phyloP scores from a whole-genome alignment of 1,140 invertebrate species.

The Adoxophyes honmai region DNA sequence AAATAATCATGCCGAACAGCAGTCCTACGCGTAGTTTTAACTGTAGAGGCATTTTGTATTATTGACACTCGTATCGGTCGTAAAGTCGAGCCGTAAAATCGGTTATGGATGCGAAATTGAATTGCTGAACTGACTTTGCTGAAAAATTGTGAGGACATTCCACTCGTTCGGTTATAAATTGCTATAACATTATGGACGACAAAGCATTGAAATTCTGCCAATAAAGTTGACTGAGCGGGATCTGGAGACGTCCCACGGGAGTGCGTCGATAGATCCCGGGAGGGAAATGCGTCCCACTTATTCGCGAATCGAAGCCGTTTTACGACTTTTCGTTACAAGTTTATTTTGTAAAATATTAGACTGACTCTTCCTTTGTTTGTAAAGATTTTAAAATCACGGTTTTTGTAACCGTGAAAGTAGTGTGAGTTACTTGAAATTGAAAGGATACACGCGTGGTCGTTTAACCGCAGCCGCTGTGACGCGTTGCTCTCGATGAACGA shows the following conservation, averaged over 20 bases:
- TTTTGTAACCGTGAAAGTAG: too few relatives aligned
- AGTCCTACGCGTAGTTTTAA: too few relatives aligned
- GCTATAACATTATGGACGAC: constrained; percentile 39
- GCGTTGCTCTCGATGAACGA: too few relatives aligned
- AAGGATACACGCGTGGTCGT: too few relatives aligned
- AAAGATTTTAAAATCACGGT: too few relatives aligned
- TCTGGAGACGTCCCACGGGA: constrained; percentile 33
- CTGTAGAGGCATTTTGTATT: too few relatives aligned
- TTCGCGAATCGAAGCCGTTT: constrained; percentile 41
- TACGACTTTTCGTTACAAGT: constrained; percentile 20
- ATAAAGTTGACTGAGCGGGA: constrained; percentile 44
- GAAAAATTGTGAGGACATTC: constrained; percentile 28
- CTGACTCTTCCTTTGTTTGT: too few relatives aligned
- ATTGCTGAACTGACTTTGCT: constrained; percentile 24
- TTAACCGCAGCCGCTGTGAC: too few relatives aligned
- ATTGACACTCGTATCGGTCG: neutral
- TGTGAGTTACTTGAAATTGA: too few relatives aligned
- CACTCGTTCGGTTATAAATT: constrained; percentile 38
- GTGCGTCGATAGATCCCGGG: constrained; percentile 39
- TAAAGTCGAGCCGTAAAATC: neutral
- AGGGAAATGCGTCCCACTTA: constrained; percentile 46
- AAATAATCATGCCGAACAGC: too few relatives aligned
- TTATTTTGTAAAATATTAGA: too few relatives aligned
- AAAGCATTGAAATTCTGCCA: constrained; percentile 47
- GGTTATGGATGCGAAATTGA: constrained; percentile 16